Evolutionary conservation across 35 echinoderm and acorn worm species (phyloP).

Genomic region (Nesometra sesokonis): DNA sequence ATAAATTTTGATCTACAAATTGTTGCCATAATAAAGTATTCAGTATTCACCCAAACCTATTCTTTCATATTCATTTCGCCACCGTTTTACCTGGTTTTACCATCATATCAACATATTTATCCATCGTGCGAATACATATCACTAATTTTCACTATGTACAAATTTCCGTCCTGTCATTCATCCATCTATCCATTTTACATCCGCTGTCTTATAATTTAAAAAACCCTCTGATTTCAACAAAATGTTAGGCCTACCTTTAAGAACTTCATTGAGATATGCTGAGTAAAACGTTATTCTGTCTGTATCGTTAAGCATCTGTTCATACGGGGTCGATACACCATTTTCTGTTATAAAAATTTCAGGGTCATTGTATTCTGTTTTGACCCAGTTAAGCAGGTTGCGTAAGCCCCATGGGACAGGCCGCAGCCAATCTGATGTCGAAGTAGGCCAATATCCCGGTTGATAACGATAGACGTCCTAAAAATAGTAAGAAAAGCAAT

Average conservation of each 20-base stretch:
- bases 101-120: no score
- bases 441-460: conserved; percentile 2
- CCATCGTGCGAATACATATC: no score
- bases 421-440: not conserved
- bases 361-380: conserved; percentile 21
- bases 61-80: no score
- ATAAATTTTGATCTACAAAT: no score
- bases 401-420: conserved; percentile 23
- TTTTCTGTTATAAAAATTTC: conserved; percentile 24
- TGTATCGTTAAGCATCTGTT: not conserved
- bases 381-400: conserved; percentile 13
- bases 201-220: no score
- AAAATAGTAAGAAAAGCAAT: not conserved
- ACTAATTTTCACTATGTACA: no score
- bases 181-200: no score
- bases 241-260: conserved; percentile 29
- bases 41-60: no score
- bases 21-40: no score
- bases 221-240: not conserved
- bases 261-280: conserved; percentile 51
- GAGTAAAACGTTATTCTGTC: conserved; percentile 31
- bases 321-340: conserved; percentile 3
- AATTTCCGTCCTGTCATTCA: no score
- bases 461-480: not conserved
- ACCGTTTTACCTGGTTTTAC: no score